A percentile compares a stretch with the other conserved stretches of the same genome.
Evolutionary conservation across 1,140 invertebrate species (phyloP).

Genomic region (Linepithema humile): DNA sequence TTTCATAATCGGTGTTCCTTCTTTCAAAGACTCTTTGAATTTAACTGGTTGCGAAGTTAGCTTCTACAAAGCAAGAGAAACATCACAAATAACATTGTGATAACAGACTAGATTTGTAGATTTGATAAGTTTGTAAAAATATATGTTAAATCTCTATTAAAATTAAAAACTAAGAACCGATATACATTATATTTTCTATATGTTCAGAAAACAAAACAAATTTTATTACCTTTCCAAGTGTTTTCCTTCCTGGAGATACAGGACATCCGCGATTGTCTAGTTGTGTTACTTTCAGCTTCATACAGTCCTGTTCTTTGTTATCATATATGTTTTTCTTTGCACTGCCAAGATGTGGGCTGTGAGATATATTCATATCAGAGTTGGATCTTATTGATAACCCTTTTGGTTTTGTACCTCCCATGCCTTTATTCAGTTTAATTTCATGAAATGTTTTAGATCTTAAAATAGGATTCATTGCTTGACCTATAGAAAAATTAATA

Average conservation of each 20-base stretch:
- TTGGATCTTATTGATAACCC: constrained; percentile 73
- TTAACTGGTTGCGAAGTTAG: neutral
- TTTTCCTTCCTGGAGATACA: constrained; percentile 55
- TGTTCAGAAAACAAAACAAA: neutral
- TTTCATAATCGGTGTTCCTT: constrained; percentile 48
- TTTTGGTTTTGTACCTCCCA: constrained; percentile 60
- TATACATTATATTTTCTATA: neutral
- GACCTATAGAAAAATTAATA: constrained; percentile 38
- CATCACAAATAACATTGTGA: neutral
- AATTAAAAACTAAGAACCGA: neutral
- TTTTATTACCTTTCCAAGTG: constrained; percentile 64
- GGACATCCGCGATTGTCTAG: constrained; percentile 27
- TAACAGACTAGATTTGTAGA: neutral
- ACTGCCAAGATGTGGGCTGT: neutral
- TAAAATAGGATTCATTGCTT: neutral
- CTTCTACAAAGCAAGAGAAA: constrained; percentile 14
- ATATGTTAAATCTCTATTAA: neutral
- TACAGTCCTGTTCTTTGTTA: constrained; percentile 20
- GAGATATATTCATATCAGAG: constrained; percentile 69
- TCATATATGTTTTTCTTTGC: neutral
- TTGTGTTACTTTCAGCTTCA: constrained; percentile 53
- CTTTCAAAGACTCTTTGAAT: constrained; percentile 39
- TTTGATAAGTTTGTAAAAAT: neutral
- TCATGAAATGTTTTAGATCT: constrained; percentile 48
- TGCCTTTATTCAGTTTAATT: constrained; percentile 42